Base-by-base conservation (phyloP, 2,797 vertebrate genomes). In the Cynopterus sphinx region DNA sequence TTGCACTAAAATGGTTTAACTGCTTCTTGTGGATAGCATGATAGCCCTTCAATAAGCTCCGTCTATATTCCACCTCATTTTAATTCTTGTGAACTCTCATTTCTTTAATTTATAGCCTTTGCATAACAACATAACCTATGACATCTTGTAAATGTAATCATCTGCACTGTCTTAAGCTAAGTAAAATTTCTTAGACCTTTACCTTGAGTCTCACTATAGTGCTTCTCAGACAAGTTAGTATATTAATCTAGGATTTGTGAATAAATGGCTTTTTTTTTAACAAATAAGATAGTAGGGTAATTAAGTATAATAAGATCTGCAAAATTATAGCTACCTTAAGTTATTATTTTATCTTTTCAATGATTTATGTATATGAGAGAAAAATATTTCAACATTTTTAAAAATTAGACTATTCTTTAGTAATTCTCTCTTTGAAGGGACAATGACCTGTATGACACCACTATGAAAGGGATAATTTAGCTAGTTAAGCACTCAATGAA, bases 401-500 rank as follows among this genome's bases (percentile, higher is more conserved):
- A 28, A 74, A 70, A 63, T 96, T 91, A 63, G 61, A 71, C 55
- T 88, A 36, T 12, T 61, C 95, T 95, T 88, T 53, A 91, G 57
- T 85, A 88, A 94, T 95, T 95, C 71, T 78, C 21, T 94, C 71
- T 92, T 94, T 96, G 53, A 98, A 71, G 74, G 86, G 74, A 78
- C 71, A 96, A 63, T 87, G 88, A 89, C 92, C 85, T 74, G 43
- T 13, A 55, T 81, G 67, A 82, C 86, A 84, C 67, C 57, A 87
- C 63, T 79, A 74, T 79, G 49, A 96, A 97, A 53, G 68, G 59
- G 39, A 82, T 95, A 78, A 96, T 93, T 94, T 87, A 91, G 33
- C 79, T 91, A 75, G 21, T 91, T 85, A 90, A 46, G 46, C 61
- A 87, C 68, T 95, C 85, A 63, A 8, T 85, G 33, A 91, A 77